A percentile compares a stretch with the other conserved stretches of the same genome.
Conservation (phyloP, 2,888 invertebrate species). For the Parthenolecanium corni region DNA sequence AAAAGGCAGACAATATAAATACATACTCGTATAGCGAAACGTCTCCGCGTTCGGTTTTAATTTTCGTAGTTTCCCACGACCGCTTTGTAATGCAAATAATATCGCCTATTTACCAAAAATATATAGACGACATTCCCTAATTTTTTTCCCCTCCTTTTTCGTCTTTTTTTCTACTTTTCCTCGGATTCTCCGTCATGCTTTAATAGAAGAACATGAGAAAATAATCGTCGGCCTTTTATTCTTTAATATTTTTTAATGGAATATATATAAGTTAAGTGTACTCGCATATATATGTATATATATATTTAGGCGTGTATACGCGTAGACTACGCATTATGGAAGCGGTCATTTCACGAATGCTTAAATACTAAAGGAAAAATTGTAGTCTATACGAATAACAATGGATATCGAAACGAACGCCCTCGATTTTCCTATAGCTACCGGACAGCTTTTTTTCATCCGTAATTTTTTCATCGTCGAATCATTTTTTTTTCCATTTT, state of each 20-base stretch:
- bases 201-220: constrained; percentile 25
- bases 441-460: too few species aligned
- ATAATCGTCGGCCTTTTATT: constrained; percentile 20
- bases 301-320: too few species aligned
- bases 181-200: constrained; percentile 22
- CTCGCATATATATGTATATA: too few species aligned
- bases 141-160: background rate
- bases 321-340: too few species aligned
- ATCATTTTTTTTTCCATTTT: too few species aligned
- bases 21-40: too few species aligned
- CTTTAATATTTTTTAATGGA: constrained; percentile 16
- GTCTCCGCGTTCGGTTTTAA: too few species aligned
- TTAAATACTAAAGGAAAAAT: constrained; percentile 17
- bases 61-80: too few species aligned
- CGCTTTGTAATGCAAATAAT: constrained; percentile 22
- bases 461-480: too few species aligned
- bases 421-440: too few species aligned
- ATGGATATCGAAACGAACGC: too few species aligned
- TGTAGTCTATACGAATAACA: background rate
- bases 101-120: constrained; percentile 17
- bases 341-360: constrained; percentile 4
- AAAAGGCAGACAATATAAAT: too few species aligned
- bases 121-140: background rate
- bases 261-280: constrained; percentile 17
- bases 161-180: background rate